Base-by-base conservation (phyloP, 2,888 invertebrate species). In the Hesperia comma region DNA sequence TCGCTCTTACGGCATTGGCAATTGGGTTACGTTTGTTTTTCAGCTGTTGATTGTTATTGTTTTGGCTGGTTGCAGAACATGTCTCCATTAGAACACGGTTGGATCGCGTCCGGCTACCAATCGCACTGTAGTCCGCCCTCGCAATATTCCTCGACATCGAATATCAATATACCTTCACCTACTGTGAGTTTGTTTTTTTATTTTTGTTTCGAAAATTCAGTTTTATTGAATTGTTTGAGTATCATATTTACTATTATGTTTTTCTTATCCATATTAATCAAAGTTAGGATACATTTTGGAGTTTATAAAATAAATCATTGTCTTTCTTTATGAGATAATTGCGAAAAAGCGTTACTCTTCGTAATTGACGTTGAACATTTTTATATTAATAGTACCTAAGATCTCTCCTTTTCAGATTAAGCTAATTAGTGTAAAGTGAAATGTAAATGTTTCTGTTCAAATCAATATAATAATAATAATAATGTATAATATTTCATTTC, bases 1-100 rank as follows among this genome's bases (percentile, higher is more conserved):
- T 43, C 60, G 66, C 60, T 66, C 66, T 63, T 33, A 66, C 17
- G 51, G 37, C 40, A 49, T 67, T 49, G 55, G 61, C 61, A 67
- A 49, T 56, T 40, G 17, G 56, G 56, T 56, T 55, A n/a, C 15
- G 15, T 15, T 46, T 66, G n/a, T 60, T 26, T 61, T 67, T 55
- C 67, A 61, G 61, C 67, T 56, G 61, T 67, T 61, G 49, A 67
- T 61, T 61, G 46, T 68, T 43, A 17, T 53, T 41, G 41, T 73
- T 80, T 70, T 79, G 73, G 61, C 75, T 84, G 78, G 67, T 90
- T 88, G 17, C 92, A 92, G 92, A 92, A 88, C 51, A 88, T 92
- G 87, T 90, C 92, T 7, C 88, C 92, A 14, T 77, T 95, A 87
- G 95, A 96, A 79, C 95, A 95, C 83, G 94, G 90, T 78, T 94